phyloP scores from a whole-genome alignment of 1,140 invertebrate species.

The Panulirus ornatus region DNA sequence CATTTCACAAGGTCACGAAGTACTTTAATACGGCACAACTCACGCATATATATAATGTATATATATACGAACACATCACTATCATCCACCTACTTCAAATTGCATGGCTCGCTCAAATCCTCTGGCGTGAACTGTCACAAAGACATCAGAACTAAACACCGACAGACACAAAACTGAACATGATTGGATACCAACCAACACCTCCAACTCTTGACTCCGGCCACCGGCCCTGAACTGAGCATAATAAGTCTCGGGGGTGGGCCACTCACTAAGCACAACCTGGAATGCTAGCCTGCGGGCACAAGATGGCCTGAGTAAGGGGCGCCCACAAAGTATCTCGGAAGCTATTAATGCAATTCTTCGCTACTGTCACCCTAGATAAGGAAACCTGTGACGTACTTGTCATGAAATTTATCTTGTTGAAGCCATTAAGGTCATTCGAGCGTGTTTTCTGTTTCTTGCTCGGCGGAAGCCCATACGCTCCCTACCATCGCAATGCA shows the following conservation, averaged over 20 bases:
- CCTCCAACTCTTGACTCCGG: conserved; percentile 42
- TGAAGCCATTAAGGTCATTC: not conserved
- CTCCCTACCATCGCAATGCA: not conserved
- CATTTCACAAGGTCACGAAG: not conserved
- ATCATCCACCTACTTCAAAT: not conserved
- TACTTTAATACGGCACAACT: not conserved
- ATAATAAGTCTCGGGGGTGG: conserved; percentile 42
- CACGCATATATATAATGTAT: not conserved
- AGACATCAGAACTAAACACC: conserved; percentile 25
- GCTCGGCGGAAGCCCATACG: not conserved
- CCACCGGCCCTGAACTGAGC: conserved; percentile 32
- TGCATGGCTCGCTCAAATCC: not conserved
- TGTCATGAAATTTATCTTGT: no score
- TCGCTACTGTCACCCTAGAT: no score
- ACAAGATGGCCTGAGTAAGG: conserved; percentile 41
- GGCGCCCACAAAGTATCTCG: not conserved
- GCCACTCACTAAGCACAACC: conserved; percentile 46
- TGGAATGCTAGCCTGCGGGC: conserved; percentile 47
- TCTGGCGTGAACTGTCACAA: not conserved
- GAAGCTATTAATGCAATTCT: not conserved
- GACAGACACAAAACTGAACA: conserved; percentile 49
- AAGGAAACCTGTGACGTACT: no score
- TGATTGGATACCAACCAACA: conserved; percentile 46
- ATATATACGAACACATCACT: no score
- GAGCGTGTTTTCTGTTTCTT: not conserved